A percentile compares a stretch with the other conserved stretches of the same genome.
Conservation (phyloP, 2,113 vertebrate genomes). For the Daphoenositta chrysoptera region DNA sequence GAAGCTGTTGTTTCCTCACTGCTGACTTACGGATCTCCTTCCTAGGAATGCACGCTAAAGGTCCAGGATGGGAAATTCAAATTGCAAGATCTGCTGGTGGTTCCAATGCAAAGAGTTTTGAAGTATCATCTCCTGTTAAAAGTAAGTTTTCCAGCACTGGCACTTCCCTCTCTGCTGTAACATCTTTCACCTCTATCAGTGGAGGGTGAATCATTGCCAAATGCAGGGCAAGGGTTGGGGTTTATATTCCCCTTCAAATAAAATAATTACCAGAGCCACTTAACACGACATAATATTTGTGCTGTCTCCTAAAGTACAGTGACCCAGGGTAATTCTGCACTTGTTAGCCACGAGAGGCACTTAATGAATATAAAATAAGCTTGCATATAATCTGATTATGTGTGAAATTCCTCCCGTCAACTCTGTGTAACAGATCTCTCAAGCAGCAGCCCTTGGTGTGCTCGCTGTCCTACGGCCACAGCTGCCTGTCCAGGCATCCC, state of each 20-base stretch:
- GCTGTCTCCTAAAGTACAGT: background rate
- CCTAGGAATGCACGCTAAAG: conserved; percentile 91
- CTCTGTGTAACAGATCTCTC: background rate
- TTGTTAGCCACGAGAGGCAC: conserved; percentile 26
- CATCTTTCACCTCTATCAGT: background rate
- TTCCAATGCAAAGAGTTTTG: conserved; percentile 96
- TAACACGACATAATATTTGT: background rate
- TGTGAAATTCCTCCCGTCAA: conserved; percentile 36
- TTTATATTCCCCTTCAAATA: background rate
- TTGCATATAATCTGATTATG: conserved; percentile 58
- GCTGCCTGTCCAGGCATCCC: background rate
- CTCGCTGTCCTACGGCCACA: background rate
- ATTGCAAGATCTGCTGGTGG: conserved; percentile 93
- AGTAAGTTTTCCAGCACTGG: conserved; percentile 66
- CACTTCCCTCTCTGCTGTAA: background rate
- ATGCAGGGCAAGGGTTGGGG: background rate
- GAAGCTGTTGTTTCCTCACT: background rate
- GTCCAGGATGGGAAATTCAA: conserved; percentile 97
- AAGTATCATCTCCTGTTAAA: conserved; percentile 97
- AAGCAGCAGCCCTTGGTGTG: background rate
- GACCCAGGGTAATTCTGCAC: conserved; percentile 38
- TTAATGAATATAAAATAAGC: conserved; percentile 59
- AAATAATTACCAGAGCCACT: conserved; percentile 15
- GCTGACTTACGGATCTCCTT: background rate
- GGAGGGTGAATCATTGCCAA: background rate